phyloP scores from a whole-genome alignment of 2,888 invertebrate species.

The Drosophila diplacantha region DNA sequence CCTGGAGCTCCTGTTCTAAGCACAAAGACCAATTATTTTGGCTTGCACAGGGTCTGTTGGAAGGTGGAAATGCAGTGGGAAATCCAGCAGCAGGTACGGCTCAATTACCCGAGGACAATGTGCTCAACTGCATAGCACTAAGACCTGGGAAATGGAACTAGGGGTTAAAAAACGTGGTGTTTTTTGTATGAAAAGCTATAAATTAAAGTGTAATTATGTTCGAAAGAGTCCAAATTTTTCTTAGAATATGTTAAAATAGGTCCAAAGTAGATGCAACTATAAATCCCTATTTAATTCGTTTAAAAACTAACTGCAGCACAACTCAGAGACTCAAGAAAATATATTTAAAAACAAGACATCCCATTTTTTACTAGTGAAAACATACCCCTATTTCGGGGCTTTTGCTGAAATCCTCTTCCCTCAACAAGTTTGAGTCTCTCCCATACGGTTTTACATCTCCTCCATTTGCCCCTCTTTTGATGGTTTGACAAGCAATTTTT shows the following conservation, averaged over 20 bases:
- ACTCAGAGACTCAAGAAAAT: not conserved
- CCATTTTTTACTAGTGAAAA: not conserved
- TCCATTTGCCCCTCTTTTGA: not conserved
- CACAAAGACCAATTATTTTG: constrained; percentile 31
- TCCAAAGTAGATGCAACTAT: not conserved
- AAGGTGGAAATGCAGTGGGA: constrained; percentile 34
- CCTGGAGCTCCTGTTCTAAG: constrained; percentile 4
- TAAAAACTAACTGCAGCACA: not conserved
- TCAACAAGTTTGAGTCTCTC: constrained; percentile 8
- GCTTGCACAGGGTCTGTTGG: constrained; percentile 3
- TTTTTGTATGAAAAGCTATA: not conserved
- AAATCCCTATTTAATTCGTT: not conserved
- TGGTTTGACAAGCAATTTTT: constrained; percentile 30
- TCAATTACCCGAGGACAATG: constrained; percentile 30
- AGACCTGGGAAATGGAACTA: not conserved
- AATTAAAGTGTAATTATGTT: too few species aligned
- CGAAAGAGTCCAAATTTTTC: too few species aligned
- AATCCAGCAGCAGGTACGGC: constrained; percentile 25
- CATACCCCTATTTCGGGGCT: not conserved
- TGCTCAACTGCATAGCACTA: constrained; percentile 27
- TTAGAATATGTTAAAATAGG: too few species aligned
- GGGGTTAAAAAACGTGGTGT: not conserved
- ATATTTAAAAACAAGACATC: not conserved
- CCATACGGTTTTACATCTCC: not conserved
- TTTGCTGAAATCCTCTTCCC: not conserved